Conservation (phyloP, 2,888 invertebrate genomes). For the Spisula subtruncata region DNA sequence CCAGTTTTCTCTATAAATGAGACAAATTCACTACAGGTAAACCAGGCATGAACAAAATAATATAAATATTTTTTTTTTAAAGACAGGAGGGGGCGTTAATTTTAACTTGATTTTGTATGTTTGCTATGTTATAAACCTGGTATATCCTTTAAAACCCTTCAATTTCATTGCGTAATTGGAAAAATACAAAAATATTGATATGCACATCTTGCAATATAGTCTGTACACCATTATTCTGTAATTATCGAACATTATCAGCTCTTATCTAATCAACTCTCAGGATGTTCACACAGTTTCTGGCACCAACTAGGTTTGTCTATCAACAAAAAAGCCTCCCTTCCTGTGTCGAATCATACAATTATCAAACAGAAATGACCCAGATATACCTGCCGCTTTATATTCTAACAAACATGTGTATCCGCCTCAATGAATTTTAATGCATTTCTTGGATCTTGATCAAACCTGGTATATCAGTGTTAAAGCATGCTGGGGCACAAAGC, state of each 20-base stretch:
- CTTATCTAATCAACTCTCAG: background rate
- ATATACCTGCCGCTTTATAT: background rate
- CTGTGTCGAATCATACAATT: background rate
- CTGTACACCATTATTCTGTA: background rate
- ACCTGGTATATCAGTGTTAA: background rate
- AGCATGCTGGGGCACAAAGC: background rate
- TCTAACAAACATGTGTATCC: background rate
- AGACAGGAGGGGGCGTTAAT: no score
- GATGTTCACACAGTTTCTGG: background rate
- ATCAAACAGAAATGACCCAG: background rate
- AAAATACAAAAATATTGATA: background rate
- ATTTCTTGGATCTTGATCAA: background rate
- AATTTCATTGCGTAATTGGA: background rate
- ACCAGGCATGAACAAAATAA: no score
- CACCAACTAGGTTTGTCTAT: background rate
- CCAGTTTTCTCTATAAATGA: no score
- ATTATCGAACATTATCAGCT: background rate
- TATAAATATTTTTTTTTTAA: no score
- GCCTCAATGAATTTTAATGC: background rate
- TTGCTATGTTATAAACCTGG: no score
- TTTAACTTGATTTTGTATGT: no score
- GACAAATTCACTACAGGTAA: no score
- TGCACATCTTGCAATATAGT: background rate
- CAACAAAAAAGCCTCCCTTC: constrained; percentile 15
- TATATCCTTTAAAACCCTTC: no score